Conservation (phyloP, 2,888 invertebrate species). For the Calephelis perditalis region DNA sequence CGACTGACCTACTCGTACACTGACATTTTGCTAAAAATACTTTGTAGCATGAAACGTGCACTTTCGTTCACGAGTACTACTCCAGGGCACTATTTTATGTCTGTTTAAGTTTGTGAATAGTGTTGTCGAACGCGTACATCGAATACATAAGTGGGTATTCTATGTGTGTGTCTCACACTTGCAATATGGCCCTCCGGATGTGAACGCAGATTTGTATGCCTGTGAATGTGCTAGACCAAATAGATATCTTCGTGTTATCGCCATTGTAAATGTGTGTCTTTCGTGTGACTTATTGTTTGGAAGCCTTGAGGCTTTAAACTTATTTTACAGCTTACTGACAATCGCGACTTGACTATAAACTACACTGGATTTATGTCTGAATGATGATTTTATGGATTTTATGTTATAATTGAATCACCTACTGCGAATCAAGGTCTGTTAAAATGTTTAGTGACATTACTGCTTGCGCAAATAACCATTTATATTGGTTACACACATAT, state of each 20-base stretch:
- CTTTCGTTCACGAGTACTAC: conserved; percentile 62
- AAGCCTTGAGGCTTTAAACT: conserved; percentile 55
- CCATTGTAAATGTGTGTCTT: conserved; percentile 42
- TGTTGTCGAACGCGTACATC: conserved; percentile 32
- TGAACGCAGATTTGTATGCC: conserved; percentile 65
- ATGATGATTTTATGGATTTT: conserved; percentile 8
- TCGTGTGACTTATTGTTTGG: conserved; percentile 41
- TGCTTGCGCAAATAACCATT: conserved; percentile 4
- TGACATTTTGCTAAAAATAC: conserved; percentile 66
- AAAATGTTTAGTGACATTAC: conserved; percentile 14
- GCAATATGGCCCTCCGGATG: conserved; percentile 65
- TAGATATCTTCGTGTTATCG: conserved; percentile 63
- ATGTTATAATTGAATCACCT: conserved; percentile 1
- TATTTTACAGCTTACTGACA: conserved; percentile 54
- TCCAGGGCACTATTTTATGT: conserved; percentile 36
- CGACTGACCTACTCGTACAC: conserved; percentile 71
- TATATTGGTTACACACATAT: not conserved
- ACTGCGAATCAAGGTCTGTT: conserved; percentile 16
- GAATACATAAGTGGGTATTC: conserved; percentile 46
- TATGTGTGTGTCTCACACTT: conserved; percentile 48
- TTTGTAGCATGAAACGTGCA: conserved; percentile 49
- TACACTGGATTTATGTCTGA: conserved; percentile 49
- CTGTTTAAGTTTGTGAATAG: conserved; percentile 33
- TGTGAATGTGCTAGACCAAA: conserved; percentile 69
- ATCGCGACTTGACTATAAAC: conserved; percentile 61